phyloP scores from a whole-genome alignment of 2,113 vertebrate species.

The Ammodytes marinus region DNA sequence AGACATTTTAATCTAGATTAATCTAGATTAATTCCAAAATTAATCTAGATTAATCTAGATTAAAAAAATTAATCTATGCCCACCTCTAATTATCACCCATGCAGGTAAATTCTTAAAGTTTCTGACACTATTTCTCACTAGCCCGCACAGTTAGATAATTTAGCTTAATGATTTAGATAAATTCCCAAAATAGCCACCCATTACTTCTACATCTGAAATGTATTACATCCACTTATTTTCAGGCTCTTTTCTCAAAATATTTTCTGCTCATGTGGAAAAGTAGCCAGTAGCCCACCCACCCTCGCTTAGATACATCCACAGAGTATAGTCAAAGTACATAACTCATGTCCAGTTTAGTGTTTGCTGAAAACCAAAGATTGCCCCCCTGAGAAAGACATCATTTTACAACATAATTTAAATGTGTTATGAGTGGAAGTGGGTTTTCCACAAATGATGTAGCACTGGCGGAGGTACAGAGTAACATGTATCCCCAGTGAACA shows the following conservation, averaged over 20 bases:
- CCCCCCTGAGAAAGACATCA: conserved; percentile 5
- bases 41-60: too few relatives aligned
- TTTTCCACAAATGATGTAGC: conserved; percentile 11
- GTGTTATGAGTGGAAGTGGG: background rate
- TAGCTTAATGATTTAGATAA: conserved; percentile 14
- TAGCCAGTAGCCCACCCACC: conserved; percentile 40
- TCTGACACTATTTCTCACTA: conserved; percentile 2
- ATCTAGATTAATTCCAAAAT: too few relatives aligned
- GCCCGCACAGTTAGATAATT: conserved; percentile 32
- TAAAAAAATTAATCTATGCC: too few relatives aligned
- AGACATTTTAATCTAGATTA: too few relatives aligned
- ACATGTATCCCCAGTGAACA: background rate
- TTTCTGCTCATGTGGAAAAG: conserved; percentile 5
- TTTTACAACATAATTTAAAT: conserved; percentile 6
- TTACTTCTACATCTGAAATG: conserved; percentile 17
- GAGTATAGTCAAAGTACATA: conserved; percentile 20
- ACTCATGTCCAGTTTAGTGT: conserved; percentile 16
- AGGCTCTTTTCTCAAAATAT: conserved; percentile 29
- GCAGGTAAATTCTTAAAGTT: background rate
- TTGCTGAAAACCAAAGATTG: conserved; percentile 25
- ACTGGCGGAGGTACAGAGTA: background rate
- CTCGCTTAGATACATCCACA: background rate
- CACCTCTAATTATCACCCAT: conserved; percentile 12
- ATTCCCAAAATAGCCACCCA: conserved; percentile 16
- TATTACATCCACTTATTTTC: conserved; percentile 38